Conservation (phyloP, 2,113 vertebrate species). For the Oncorhynchus keta region DNA sequence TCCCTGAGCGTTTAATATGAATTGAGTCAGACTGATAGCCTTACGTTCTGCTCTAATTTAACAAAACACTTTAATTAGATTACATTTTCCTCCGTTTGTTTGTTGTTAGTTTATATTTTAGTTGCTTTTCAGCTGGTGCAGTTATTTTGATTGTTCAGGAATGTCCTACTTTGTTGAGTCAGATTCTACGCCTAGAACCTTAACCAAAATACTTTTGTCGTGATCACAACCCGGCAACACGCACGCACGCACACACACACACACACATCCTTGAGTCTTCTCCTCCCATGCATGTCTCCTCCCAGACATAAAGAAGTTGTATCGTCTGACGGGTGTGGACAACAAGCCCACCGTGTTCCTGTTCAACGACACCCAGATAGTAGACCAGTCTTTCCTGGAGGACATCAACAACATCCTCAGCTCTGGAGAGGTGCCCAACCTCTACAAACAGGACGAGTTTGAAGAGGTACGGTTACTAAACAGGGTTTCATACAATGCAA, state of each 20-base stretch:
- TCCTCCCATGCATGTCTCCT: background rate
- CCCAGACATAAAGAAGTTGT: slow-evolving; percentile 85
- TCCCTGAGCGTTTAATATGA: slow-evolving; percentile 57
- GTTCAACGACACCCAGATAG: slow-evolving; percentile 84
- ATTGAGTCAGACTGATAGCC: slow-evolving; percentile 48
- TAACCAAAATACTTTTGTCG: background rate
- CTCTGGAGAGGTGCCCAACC: slow-evolving; percentile 87
- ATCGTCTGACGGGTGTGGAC: slow-evolving; percentile 79
- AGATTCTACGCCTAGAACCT: too few species aligned
- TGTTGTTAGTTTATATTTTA: slow-evolving; percentile 48
- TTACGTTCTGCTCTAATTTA: slow-evolving; percentile 48
- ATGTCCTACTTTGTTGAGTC: too few species aligned
- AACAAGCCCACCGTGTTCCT: slow-evolving; percentile 85
- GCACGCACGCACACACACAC: too few species aligned
- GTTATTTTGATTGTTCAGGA: background rate
- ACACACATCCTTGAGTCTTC: background rate
- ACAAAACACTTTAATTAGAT: slow-evolving; percentile 45
- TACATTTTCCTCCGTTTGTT: slow-evolving; percentile 60
- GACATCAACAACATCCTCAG: slow-evolving; percentile 89
- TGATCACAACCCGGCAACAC: too few species aligned
- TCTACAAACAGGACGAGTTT: slow-evolving; percentile 85
- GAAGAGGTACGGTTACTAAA: slow-evolving; percentile 71
- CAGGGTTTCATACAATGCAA: too few species aligned
- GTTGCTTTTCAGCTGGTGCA: background rate
- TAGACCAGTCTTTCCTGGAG: slow-evolving; percentile 83